Conservation (phyloP, 2,113 vertebrate genomes). For the Holacanthus passer region DNA sequence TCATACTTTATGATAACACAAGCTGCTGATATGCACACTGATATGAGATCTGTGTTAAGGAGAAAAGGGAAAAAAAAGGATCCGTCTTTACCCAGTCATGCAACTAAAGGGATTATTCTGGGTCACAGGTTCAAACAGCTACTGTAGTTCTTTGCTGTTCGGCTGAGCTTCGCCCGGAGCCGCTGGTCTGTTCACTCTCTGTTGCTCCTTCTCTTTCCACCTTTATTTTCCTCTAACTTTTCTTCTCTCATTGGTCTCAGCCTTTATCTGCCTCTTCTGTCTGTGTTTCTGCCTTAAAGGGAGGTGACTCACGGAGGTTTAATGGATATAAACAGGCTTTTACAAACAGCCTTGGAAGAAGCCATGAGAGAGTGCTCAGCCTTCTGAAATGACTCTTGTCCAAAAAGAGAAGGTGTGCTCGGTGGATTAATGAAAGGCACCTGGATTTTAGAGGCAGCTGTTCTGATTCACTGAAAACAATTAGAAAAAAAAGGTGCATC, state of each 20-base stretch:
- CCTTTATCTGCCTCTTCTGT: slow-evolving; percentile 17
- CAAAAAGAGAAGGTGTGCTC: not conserved
- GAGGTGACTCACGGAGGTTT: slow-evolving; percentile 15
- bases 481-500: not conserved
- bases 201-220: not conserved
- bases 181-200: slow-evolving; percentile 1
- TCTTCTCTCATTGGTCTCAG: not conserved
- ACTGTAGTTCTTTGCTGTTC: slow-evolving; percentile 42
- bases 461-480: not conserved
- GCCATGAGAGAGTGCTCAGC: not conserved
- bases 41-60: slow-evolving; percentile 45
- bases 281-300: slow-evolving; percentile 27
- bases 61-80: not conserved
- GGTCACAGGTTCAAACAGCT: slow-evolving; percentile 57
- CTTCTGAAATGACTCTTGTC: not conserved
- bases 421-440: slow-evolving; percentile 12
- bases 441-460: not conserved
- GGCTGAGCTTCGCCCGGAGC: slow-evolving; percentile 37
- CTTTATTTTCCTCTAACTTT: slow-evolving; percentile 1
- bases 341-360: slow-evolving; percentile 20
- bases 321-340: slow-evolving; percentile 35
- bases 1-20: slow-evolving; percentile 44
- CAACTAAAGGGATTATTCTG: slow-evolving; percentile 62
- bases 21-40: slow-evolving; percentile 33
- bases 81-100: slow-evolving; percentile 37